Evolutionary conservation across 2,113 vertebrate genomes (phyloP).

Genomic region (Albula goreensis): DNA sequence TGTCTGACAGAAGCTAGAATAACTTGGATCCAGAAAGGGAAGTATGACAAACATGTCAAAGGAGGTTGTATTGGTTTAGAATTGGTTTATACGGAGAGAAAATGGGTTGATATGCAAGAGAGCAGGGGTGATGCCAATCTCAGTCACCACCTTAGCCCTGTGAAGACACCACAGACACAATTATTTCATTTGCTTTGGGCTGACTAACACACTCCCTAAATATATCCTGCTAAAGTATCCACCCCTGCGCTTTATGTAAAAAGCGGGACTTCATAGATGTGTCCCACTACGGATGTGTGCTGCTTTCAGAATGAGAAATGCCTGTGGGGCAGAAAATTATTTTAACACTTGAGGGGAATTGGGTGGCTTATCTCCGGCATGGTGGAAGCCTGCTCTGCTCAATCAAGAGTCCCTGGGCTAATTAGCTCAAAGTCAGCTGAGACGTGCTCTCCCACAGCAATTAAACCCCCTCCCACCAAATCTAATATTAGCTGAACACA

Average conservation of each 20-base stretch:
- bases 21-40: not conserved
- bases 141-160: not conserved
- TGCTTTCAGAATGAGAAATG: not conserved
- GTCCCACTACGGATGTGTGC: not conserved
- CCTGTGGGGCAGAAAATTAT: not conserved
- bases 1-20: not conserved
- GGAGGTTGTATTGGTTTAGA: too few species aligned
- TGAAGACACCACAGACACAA: not conserved
- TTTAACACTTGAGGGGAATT: slow-evolving; percentile 26
- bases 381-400: slow-evolving; percentile 24
- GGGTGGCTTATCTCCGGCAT: slow-evolving; percentile 31
- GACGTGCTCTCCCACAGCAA: slow-evolving; percentile 37
- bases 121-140: not conserved
- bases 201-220: not conserved
- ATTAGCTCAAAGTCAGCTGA: slow-evolving; percentile 49
- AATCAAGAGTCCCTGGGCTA: slow-evolving; percentile 39
- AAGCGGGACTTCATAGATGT: not conserved
- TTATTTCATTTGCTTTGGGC: not conserved
- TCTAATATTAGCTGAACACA: slow-evolving; percentile 47
- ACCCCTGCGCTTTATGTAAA: not conserved
- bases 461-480: slow-evolving; percentile 32
- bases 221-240: not conserved
- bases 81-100: not conserved
- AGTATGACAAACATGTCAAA: not conserved
- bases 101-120: not conserved